Evolutionary conservation across 2,113 vertebrate species (phyloP), one percentile per base, ranked within the genome.

Genomic region (Glareola pratincola): DNA sequence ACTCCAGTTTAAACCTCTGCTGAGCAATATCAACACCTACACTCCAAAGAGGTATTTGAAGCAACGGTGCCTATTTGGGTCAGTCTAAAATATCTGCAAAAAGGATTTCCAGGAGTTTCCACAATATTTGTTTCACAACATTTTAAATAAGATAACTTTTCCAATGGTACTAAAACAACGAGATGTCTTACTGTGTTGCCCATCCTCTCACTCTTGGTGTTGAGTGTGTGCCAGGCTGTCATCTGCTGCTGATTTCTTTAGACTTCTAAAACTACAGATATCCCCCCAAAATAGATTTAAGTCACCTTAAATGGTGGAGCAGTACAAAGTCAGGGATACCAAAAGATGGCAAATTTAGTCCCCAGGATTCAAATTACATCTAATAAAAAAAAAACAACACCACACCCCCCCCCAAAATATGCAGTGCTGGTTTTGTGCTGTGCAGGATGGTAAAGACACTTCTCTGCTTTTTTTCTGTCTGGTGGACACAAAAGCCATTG

Each of bases 51-150:
- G 43, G 34, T 59, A 23, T 47, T 22, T 77, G 39, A 66, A 77
- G 57, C 20, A 63, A 22, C 0, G 1, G 6, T 62, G 14, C 14
- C 39, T 86, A 23, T 41, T 54, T 1, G 2, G 6, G 10, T 60
- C 39, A 43, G 26, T 29, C 41, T 69, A 43, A 87, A 63, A 48
- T 63, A 34, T 81, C 37, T 48, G n/a, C 54, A 68, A 51, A 53
- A 53, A 47, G 8, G 20, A 29, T 76, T 60, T 60, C 47, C 3
- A 24, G 23, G 29, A 37, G 23, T 47, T 67, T 69, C 29, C 30
- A 47, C 47, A 62, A 48, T 76, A n/a, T 6, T 76, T 69, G 14
- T 60, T 41, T 76, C 20, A 90, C 68, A 63, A 26, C 16, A 41
- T 69, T 54, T 63, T 34, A 20, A 54, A n/a, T 53, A 75, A 81